A percentile compares a stretch with the other conserved stretches of the same genome.
Conservation (phyloP, 2,113 vertebrate genomes). For the Lepisosteus osseus region DNA sequence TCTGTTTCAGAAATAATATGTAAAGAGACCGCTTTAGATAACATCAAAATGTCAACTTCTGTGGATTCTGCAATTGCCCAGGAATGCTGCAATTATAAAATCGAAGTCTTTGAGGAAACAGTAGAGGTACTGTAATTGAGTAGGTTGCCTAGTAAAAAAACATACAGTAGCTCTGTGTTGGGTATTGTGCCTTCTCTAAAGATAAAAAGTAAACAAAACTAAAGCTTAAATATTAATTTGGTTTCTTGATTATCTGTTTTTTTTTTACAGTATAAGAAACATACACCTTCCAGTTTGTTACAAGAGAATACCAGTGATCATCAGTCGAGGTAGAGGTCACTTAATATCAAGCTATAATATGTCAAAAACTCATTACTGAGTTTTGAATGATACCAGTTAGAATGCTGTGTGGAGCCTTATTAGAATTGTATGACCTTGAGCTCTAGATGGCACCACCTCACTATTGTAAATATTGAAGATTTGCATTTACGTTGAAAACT, state of each 20-base stretch:
- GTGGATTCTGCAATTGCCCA: slow-evolving; percentile 70
- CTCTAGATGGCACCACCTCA: background rate
- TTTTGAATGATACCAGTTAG: too few relatives aligned
- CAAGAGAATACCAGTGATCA: slow-evolving; percentile 22
- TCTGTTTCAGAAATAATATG: slow-evolving; percentile 62
- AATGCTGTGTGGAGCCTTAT: too few relatives aligned
- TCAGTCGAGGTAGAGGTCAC: slow-evolving; percentile 12
- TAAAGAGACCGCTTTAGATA: slow-evolving; percentile 71
- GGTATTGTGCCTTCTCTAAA: too few relatives aligned
- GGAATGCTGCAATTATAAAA: slow-evolving; percentile 62
- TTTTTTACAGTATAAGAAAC: slow-evolving; percentile 34
- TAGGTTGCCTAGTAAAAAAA: too few relatives aligned
- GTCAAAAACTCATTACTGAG: background rate
- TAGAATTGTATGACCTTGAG: background rate
- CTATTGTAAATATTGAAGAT: background rate
- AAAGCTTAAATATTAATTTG: too few relatives aligned
- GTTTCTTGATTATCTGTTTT: slow-evolving; percentile 4
- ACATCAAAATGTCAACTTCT: slow-evolving; percentile 68
- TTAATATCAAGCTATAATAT: too few relatives aligned
- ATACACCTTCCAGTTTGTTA: slow-evolving; percentile 25
- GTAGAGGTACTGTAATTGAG: slow-evolving; percentile 30
- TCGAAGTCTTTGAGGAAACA: slow-evolving; percentile 46
- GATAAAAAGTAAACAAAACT: too few relatives aligned
- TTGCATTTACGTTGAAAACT: too few relatives aligned
- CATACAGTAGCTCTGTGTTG: too few relatives aligned